phyloP scores from a whole-genome alignment of 2,888 invertebrate species.

The Drosophila ustulata region DNA sequence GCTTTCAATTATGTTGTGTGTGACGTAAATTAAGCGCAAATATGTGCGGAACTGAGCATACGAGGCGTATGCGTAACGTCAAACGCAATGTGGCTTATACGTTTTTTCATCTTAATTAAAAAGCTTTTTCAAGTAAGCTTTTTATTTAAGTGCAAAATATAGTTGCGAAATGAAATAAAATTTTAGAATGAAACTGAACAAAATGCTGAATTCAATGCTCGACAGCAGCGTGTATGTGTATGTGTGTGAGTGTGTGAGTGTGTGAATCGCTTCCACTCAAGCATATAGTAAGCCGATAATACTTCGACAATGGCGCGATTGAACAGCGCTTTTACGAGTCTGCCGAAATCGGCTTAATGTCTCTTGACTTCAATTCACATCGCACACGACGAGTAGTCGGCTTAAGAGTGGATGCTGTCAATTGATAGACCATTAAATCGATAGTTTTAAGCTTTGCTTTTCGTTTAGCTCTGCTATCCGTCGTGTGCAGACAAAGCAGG shows the following conservation, averaged over 20 bases:
- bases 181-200: not conserved
- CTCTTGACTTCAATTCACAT: slow-evolving; percentile 70
- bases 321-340: slow-evolving; percentile 51
- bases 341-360: slow-evolving; percentile 66
- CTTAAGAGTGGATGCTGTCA: slow-evolving; percentile 54
- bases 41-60: slow-evolving; percentile 34
- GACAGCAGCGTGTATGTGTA: slow-evolving; percentile 8
- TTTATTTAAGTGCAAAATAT: not conserved
- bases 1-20: slow-evolving; percentile 40
- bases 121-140: not conserved
- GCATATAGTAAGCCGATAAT: slow-evolving; percentile 74
- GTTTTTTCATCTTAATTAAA: slow-evolving; percentile 29
- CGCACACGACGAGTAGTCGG: slow-evolving; percentile 41
- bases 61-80: slow-evolving; percentile 20
- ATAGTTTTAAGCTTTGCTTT: slow-evolving; percentile 53
- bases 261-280: slow-evolving; percentile 53
- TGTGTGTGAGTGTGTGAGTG: slow-evolving; percentile 19
- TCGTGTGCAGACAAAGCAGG: not conserved
- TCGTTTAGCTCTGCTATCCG: not conserved
- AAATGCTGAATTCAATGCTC: slow-evolving; percentile 6
- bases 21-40: slow-evolving; percentile 45
- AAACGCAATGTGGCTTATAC: slow-evolving; percentile 27
- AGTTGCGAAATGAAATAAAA: not conserved
- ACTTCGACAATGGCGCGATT: slow-evolving; percentile 69
- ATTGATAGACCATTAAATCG: slow-evolving; percentile 58